phyloP scores from a whole-genome alignment of 2,113 vertebrate species.

The Mesocricetus auratus region DNA sequence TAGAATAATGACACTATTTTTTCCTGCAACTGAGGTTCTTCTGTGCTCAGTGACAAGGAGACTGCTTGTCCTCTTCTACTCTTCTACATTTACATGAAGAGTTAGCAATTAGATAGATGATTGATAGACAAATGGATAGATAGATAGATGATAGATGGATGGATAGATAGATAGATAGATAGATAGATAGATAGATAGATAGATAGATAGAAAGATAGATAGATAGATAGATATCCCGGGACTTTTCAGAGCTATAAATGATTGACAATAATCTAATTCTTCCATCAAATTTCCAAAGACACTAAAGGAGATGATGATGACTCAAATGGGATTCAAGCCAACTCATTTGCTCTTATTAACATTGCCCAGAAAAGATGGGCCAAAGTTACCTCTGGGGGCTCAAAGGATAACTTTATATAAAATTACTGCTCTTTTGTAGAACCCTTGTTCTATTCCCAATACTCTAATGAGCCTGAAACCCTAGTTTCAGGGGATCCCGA shows the following conservation, averaged over 20 bases:
- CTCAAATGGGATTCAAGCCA: not conserved
- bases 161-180: no score
- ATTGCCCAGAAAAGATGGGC: not conserved
- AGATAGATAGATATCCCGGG: not conserved
- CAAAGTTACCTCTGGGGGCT: not conserved
- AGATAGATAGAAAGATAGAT: not conserved
- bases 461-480: not conserved
- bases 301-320: not conserved
- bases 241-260: not conserved
- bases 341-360: not conserved
- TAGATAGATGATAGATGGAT: no score
- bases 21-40: not conserved
- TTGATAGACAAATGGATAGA: not conserved
- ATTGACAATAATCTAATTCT: not conserved
- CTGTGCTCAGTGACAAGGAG: not conserved
- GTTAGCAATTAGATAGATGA: not conserved
- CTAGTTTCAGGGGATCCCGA: not conserved
- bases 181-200: no score
- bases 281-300: not conserved
- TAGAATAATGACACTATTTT: not conserved
- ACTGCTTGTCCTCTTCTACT: not conserved
- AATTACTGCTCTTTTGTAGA: not conserved
- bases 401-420: not conserved
- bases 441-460: no score
- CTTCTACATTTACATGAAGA: not conserved